These are phyloP conservation scores for Drosophila ogumai DNA, from an alignment of 1,140 invertebrate genomes.

Conservation along the genomic window DNA sequence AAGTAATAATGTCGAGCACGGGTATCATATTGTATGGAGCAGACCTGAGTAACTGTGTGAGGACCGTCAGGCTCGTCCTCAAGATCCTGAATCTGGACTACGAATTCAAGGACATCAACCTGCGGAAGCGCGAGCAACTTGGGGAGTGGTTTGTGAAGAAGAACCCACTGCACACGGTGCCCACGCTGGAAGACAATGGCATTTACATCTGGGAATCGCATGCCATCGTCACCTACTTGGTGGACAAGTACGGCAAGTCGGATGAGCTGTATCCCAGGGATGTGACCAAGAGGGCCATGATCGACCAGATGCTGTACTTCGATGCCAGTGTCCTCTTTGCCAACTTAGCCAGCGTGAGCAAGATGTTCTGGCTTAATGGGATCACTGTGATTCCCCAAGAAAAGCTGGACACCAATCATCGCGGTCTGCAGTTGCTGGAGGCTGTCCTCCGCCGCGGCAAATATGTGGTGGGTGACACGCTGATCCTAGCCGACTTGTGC, in stretches of 20 bases:
- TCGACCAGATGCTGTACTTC: slow-evolving; percentile 87
- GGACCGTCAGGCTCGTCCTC: slow-evolving; percentile 84
- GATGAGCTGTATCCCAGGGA: slow-evolving; percentile 87
- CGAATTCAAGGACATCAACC: slow-evolving; percentile 85
- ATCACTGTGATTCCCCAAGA: slow-evolving; percentile 46
- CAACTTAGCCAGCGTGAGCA: slow-evolving; percentile 79
- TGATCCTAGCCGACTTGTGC: slow-evolving; percentile 88
- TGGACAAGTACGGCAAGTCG: slow-evolving; percentile 86
- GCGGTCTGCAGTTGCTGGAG: slow-evolving; percentile 85
- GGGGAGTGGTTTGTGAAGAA: slow-evolving; percentile 86
- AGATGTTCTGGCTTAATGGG: slow-evolving; percentile 45
- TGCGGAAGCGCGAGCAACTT: slow-evolving; percentile 88
- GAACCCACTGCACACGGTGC: slow-evolving; percentile 84
- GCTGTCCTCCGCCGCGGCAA: slow-evolving; percentile 76
- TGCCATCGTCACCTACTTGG: slow-evolving; percentile 86
- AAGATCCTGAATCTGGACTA: slow-evolving; percentile 85
- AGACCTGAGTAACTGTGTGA: slow-evolving; percentile 85
- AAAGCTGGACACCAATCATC: slow-evolving; percentile 70
- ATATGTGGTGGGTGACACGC: slow-evolving; percentile 86
- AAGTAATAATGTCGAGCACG: slow-evolving; percentile 37
- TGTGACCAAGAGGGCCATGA: slow-evolving; percentile 84
- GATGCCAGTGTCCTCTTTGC: slow-evolving; percentile 86
- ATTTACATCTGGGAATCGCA: slow-evolving; percentile 68
- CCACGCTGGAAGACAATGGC: slow-evolving; percentile 68
- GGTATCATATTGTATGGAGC: slow-evolving; percentile 83